Evolutionary conservation across 30 jellyfish, hydroid and myxozoan genomes (phyloP), one percentile per base, ranked within the genome.

Genomic region (Pseudorhiza aurosa): DNA sequence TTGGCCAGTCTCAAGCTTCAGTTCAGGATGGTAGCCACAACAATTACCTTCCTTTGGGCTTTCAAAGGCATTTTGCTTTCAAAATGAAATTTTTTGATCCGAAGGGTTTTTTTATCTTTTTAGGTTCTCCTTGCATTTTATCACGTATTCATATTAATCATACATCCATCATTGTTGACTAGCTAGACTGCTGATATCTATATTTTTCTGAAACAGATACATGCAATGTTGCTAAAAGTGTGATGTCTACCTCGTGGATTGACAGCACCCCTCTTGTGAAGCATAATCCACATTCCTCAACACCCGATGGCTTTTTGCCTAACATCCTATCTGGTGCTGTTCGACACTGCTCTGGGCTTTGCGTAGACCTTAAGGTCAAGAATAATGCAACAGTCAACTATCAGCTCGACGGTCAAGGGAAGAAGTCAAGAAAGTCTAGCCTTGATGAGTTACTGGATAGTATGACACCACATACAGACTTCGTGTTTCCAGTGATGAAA

Each of bases 401-500:
- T 37, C 28, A 9, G 36, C 26, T 17, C 12, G 90, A 78, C 18
- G 82, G 82, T 4, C 62, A 1, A 10, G 90, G 90, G 21, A 63
- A 9, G 68, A 63, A 74, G 15, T 58, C 90, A 28, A 65, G 81
- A 33, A 78, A 78, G 28, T 8, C 56, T 19, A 35, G 47, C 64
- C 12, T 78, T 18, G 55, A 43, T 1, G 82, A 78, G 57, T 32
- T 78, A 5, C 32, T 21, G 63, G 58, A 37, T 5, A 78, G 72
- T 1, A 78, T 78, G 82, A 60, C 73, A 15, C 47, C 51, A 8
- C 75, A 62, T 24, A 78, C 90, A 0, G 90, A 78, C 21, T 45
- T 78, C 40, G 37, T 78, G n/a, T 78, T 78, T 68, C 90, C 90
- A 4, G 90, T 78, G 37, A 12, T 30, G 33, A 78, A 78, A 47